A percentile compares a stretch with the other conserved stretches of the same genome.
These are phyloP conservation scores for Thunnus albacares DNA, from an alignment of 2,797 vertebrate genomes.

Conservation along the genomic window DNA sequence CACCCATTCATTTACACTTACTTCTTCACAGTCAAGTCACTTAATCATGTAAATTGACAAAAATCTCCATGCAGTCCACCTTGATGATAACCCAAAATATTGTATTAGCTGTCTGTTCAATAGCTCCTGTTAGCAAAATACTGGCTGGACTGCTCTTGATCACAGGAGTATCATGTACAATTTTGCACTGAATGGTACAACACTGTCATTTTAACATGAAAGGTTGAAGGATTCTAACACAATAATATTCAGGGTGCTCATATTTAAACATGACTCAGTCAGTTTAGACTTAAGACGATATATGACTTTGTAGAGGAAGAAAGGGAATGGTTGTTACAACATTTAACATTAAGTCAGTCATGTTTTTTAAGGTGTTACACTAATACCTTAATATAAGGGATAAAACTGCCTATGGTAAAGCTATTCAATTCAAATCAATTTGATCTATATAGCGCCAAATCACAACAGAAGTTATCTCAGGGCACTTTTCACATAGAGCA, in stretches of 20 bases:
- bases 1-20: background rate
- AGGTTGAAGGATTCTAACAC: background rate
- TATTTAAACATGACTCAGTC: background rate
- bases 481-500: no score
- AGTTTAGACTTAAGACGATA: background rate
- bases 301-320: background rate
- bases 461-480: no score
- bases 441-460: no score
- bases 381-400: background rate
- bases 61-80: constrained; percentile 1
- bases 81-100: background rate
- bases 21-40: background rate
- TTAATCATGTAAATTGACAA: background rate
- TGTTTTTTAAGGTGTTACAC: background rate
- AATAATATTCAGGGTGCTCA: no score
- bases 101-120: background rate
- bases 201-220: background rate
- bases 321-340: no score
- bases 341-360: background rate
- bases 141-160: background rate
- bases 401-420: background rate
- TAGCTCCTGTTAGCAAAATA: background rate
- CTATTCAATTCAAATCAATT: no score
- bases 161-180: background rate
- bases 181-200: background rate